A percentile compares a stretch with the other conserved stretches of the same genome.
These are phyloP conservation scores for Aproaerema taeniolella DNA, from an alignment of 2,888 invertebrate species.

Conservation along the genomic window DNA sequence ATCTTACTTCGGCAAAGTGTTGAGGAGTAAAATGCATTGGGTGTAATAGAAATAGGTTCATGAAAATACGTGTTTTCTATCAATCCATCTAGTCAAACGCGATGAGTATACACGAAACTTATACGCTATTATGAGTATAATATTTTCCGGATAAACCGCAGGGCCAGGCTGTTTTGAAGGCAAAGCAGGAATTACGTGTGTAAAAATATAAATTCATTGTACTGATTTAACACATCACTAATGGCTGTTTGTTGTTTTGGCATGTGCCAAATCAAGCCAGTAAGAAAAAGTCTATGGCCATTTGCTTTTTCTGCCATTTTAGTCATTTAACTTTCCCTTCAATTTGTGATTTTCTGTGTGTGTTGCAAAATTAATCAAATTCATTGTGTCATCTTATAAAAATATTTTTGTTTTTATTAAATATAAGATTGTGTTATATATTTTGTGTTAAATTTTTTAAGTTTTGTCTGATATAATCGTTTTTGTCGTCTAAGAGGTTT, in stretches of 20 bases:
- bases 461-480: conserved; percentile 23
- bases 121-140: too few species aligned
- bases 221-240: too few species aligned
- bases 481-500: conserved; percentile 18
- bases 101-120: too few species aligned
- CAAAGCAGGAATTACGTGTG: too few species aligned
- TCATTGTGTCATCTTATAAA: conserved; percentile 55
- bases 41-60: too few species aligned
- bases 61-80: too few species aligned
- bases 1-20: too few species aligned
- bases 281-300: conserved; percentile 54
- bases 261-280: background rate
- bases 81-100: too few species aligned
- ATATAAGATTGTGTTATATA: conserved; percentile 29
- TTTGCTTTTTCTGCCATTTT: conserved; percentile 62
- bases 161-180: too few species aligned
- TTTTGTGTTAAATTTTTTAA: conserved; percentile 22
- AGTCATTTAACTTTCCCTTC: conserved; percentile 69
- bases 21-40: too few species aligned
- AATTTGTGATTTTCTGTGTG: conserved; percentile 52
- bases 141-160: too few species aligned
- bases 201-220: too few species aligned
- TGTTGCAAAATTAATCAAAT: conserved; percentile 56
- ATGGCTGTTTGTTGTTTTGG: conserved; percentile 1
- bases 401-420: conserved; percentile 43